Evolutionary conservation across 2,888 invertebrate species (phyloP), one percentile per base, ranked within the genome.

Genomic region (Thereva nobilitata): DNA sequence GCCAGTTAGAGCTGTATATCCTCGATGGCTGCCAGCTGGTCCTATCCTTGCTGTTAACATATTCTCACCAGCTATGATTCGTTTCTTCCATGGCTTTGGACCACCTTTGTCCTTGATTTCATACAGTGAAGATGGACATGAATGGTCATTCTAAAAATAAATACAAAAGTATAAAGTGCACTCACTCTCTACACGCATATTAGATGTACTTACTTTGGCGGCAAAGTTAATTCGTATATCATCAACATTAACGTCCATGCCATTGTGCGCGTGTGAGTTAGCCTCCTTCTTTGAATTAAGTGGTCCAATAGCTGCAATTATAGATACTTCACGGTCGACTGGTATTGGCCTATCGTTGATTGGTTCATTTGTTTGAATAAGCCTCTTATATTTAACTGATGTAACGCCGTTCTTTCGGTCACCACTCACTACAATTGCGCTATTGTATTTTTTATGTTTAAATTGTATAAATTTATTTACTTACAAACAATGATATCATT

Each of bases 251-350:
- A 79, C 77, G 70, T 80, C 80, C 66, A 76, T 76, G 68, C 76
- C 73, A 7, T 78, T 78, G 66, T 81, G 80, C 4, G 87, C 86
- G 78, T 95, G 95, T 0, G 93, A 91, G 74, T 93, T 93, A 4
- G 94, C 93, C 77, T 95, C 93, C 72, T 87, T 87, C 63, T 87
- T 82, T 0, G 86, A 84, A 82, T 93, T 93, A 40, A 95, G 83
- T 0, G 90, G 89, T 0, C 95, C 95, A 72, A 95, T 91, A 4
- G 95, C 95, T 0, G 93, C 94, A 64, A 95, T 91, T 4, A 95
- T 89, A 37, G 89, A 91, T 35, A 90, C 88, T 40, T 90, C 87
- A 1, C 87, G 83, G 35, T 88, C 85, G 2, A 84, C 83, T 1
- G 89, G 85, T 59, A 92, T 86, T 71, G 89, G 86, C 72, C 85